Evolutionary conservation across 2,113 vertebrate genomes (phyloP).

Genomic region (Marcusenius ussheri): DNA sequence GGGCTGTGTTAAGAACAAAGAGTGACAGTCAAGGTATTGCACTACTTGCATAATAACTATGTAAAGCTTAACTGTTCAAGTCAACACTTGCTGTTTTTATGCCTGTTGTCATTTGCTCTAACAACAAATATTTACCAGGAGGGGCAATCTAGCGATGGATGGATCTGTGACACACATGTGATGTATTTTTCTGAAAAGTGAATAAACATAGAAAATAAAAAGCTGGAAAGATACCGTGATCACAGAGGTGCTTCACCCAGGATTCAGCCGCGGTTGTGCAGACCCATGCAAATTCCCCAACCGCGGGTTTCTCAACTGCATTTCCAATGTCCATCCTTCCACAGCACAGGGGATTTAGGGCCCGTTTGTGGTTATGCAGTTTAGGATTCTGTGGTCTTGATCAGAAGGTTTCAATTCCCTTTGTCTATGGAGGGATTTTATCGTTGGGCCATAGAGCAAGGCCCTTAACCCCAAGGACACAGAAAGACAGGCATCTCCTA

Average conservation of each 20-base stretch:
- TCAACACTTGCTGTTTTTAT: not conserved
- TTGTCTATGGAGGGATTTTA: not conserved
- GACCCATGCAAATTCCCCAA: not conserved
- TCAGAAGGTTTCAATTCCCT: not conserved
- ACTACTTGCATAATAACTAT: not conserved
- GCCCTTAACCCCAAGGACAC: not conserved
- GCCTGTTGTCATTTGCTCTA: not conserved
- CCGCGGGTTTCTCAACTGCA: not conserved
- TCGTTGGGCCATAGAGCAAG: not conserved
- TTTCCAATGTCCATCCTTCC: not conserved
- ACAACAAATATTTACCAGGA: not conserved
- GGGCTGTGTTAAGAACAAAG: not conserved
- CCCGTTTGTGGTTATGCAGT: not conserved
- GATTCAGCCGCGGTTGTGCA: not conserved
- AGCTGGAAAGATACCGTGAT: not conserved
- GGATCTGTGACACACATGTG: not conserved
- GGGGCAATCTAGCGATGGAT: not conserved
- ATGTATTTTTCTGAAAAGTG: not conserved
- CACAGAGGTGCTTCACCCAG: not conserved
- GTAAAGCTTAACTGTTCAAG: not conserved
- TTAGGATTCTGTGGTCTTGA: not conserved
- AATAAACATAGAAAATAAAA: not conserved
- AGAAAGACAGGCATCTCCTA: not conserved
- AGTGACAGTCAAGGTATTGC: not conserved
- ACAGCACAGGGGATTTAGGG: not conserved